Percentiles rank a stretch among this genome's conserved stretches.
Conservation (phyloP, 2,113 vertebrate genomes). For the Gobiocypris rarus region DNA sequence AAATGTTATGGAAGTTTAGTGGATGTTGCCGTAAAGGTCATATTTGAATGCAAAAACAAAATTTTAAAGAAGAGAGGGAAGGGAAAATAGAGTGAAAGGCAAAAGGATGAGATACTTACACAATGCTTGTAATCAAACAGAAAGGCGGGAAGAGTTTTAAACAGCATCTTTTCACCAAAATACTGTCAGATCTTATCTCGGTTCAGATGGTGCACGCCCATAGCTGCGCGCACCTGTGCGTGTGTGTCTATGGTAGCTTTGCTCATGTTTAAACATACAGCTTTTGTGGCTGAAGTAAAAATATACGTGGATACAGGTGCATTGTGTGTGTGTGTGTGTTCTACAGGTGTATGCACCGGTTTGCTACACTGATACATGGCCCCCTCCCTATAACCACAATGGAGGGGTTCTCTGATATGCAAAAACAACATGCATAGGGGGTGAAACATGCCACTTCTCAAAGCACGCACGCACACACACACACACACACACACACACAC, state of each 20-base stretch:
- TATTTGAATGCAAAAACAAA: not conserved
- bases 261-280: constrained; percentile 34
- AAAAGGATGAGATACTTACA: constrained; percentile 58
- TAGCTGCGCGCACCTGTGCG: constrained; percentile 17
- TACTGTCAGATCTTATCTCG: constrained; percentile 56
- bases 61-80: not conserved
- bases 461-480: not conserved
- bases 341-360: constrained; percentile 47
- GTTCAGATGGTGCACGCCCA: constrained; percentile 48
- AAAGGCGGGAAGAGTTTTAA: constrained; percentile 28
- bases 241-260: constrained; percentile 32
- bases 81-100: not conserved
- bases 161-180: constrained; percentile 47
- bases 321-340: constrained; percentile 11
- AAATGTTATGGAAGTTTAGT: not conserved
- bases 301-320: constrained; percentile 56
- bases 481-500: too few relatives aligned
- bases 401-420: constrained; percentile 32
- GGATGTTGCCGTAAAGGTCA: not conserved
- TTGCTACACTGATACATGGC: constrained; percentile 44
- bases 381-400: constrained; percentile 39
- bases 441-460: constrained; percentile 17
- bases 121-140: constrained; percentile 47
- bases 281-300: constrained; percentile 45
- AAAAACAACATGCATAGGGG: constrained; percentile 27